Evolutionary conservation across 2,888 invertebrate species (phyloP).

Genomic region (Brachyptera risi): DNA sequence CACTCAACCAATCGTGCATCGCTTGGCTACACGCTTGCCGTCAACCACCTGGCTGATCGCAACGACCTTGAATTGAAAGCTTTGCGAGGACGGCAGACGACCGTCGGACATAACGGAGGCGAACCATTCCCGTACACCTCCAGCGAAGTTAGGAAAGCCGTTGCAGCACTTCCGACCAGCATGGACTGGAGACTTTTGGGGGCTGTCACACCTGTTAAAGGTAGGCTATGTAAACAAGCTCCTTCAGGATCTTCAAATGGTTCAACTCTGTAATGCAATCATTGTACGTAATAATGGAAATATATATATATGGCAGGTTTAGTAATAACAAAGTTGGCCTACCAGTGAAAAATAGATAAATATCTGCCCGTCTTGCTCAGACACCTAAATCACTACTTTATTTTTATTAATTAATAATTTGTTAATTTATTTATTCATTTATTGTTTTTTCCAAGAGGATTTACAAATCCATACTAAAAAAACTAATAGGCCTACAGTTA

Average conservation of each 20-base stretch:
- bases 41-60: slow-evolving; percentile 87
- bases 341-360: no score
- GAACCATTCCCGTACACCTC: slow-evolving; percentile 71
- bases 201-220: slow-evolving; percentile 91
- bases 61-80: slow-evolving; percentile 71
- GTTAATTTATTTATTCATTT: no score
- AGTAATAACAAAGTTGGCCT: no score
- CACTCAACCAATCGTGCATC: slow-evolving; percentile 76
- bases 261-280: neutral
- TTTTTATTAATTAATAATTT: no score
- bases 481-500: no score
- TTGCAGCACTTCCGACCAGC: slow-evolving; percentile 60
- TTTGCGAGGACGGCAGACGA: slow-evolving; percentile 62
- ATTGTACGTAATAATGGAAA: no score
- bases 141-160: slow-evolving; percentile 44
- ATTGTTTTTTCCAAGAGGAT: no score
- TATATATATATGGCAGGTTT: no score
- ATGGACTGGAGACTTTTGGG: slow-evolving; percentile 90
- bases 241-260: neutral
- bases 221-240: slow-evolving; percentile 47
- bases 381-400: no score
- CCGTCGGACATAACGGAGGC: slow-evolving; percentile 66
- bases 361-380: no score
- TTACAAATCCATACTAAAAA: no score
- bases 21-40: slow-evolving; percentile 65